Conservation (phyloP, 1,140 invertebrate genomes). For the Orius insidiosus region DNA sequence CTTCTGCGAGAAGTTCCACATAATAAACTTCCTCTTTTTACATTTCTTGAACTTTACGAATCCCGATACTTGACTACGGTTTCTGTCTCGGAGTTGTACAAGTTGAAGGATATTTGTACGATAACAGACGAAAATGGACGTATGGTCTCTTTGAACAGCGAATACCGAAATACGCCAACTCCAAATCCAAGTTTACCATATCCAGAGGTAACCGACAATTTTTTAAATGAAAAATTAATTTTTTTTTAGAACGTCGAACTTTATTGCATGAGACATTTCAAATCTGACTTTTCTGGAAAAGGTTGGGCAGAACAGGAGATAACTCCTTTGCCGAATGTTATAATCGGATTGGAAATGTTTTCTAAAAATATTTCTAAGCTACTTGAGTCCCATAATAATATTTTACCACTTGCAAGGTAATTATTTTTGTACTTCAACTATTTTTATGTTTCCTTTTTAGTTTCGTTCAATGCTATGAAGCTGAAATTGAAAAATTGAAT, state of each 20-base stretch:
- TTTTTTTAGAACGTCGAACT: constrained; percentile 24
- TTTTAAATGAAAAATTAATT: neutral
- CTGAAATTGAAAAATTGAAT: constrained; percentile 40
- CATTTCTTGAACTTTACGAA: constrained; percentile 72
- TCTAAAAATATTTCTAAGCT: constrained; percentile 43
- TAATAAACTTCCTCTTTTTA: constrained; percentile 59
- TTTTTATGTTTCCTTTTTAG: constrained; percentile 28
- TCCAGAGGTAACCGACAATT: neutral
- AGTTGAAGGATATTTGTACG: constrained; percentile 58
- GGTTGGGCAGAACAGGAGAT: constrained; percentile 62
- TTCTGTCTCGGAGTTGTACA: constrained; percentile 62
- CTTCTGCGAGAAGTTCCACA: constrained; percentile 52
- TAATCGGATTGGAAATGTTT: constrained; percentile 44
- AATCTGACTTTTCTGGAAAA: constrained; percentile 28
- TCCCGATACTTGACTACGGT: constrained; percentile 61
- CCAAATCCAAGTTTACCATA: constrained; percentile 21
- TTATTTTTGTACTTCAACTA: neutral
- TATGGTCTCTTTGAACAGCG: constrained; percentile 35
- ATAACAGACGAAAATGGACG: constrained; percentile 53
- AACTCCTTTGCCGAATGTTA: constrained; percentile 50
- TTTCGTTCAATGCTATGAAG: constrained; percentile 59
- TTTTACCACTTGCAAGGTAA: constrained; percentile 52
- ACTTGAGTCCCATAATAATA: constrained; percentile 47
- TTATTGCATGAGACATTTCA: constrained; percentile 43
- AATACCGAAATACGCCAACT: constrained; percentile 32